These are phyloP conservation scores for Brachypodius melanocephalos DNA, from an alignment of 2,113 vertebrate genomes.

Conservation along the genomic window DNA sequence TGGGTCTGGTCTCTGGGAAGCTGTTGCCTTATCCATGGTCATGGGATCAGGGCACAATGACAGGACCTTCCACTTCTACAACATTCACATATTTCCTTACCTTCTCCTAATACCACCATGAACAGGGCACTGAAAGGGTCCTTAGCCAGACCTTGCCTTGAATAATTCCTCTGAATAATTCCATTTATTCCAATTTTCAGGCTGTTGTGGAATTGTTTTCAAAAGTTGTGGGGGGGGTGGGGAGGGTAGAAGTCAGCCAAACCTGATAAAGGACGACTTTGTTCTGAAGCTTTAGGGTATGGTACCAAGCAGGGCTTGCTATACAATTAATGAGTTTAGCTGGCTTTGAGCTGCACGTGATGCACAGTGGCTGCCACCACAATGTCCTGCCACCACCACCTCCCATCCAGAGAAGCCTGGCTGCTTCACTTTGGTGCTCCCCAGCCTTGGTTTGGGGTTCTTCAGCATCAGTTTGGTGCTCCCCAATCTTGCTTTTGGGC, in stretches of 20 bases:
- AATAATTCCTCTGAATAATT: constrained; percentile 42
- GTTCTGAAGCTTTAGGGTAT: constrained; percentile 56
- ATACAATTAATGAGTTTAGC: constrained; percentile 55
- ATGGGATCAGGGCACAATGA: neutral
- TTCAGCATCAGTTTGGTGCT: neutral
- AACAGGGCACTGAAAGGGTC: neutral
- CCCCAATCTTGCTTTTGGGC: too few species aligned
- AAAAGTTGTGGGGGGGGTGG: neutral
- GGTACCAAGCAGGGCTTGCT: constrained; percentile 52
- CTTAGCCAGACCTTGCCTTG: neutral
- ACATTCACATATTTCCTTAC: neutral
- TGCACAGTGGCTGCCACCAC: neutral
- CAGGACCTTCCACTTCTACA: neutral
- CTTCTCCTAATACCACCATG: neutral
- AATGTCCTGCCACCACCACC: neutral
- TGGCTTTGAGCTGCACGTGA: constrained; percentile 43
- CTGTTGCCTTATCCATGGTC: neutral
- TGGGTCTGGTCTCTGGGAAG: neutral
- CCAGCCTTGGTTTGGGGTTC: neutral
- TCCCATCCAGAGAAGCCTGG: neutral
- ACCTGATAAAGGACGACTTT: constrained; percentile 50
- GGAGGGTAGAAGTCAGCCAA: neutral
- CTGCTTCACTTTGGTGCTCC: neutral
- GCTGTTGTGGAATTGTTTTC: neutral
- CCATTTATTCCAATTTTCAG: constrained; percentile 35